Conservation (phyloP, 2,888 invertebrate species). For the Polylopha cassiicola region DNA sequence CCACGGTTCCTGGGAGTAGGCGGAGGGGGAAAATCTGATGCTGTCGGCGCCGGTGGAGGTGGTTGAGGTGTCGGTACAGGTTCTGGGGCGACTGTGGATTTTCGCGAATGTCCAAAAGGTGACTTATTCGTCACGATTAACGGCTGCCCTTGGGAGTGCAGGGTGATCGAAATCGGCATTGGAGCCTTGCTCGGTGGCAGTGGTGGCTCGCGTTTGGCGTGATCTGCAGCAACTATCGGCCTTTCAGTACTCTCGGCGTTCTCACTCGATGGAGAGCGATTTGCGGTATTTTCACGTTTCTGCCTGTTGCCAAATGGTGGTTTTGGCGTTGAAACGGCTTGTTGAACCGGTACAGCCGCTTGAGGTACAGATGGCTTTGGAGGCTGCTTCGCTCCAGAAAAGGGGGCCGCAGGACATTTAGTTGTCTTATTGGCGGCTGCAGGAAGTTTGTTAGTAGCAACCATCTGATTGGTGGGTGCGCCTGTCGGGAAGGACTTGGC, state of each 20-base stretch:
- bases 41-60: constrained; percentile 66
- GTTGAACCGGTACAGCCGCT: constrained; percentile 65
- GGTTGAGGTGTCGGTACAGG: constrained; percentile 58
- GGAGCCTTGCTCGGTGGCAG: constrained; percentile 66
- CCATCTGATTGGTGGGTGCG: constrained; percentile 39
- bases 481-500: constrained; percentile 51
- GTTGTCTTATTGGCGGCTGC: constrained; percentile 48
- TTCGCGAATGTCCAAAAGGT: constrained; percentile 66
- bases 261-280: constrained; percentile 61
- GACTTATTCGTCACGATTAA: constrained; percentile 71
- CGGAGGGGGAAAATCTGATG: constrained; percentile 72
- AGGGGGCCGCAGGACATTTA: constrained; percentile 68
- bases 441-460: constrained; percentile 44
- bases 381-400: constrained; percentile 61
- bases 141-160: constrained; percentile 60
- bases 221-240: constrained; percentile 36
- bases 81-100: constrained; percentile 46
- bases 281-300: constrained; percentile 58
- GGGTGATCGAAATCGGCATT: constrained; percentile 72
- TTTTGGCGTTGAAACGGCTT: constrained; percentile 62
- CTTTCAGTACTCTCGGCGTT: constrained; percentile 45
- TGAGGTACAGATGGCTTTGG: constrained; percentile 65
- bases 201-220: constrained; percentile 57
- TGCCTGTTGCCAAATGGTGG: constrained; percentile 69
- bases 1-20: constrained; percentile 65